Evolutionary conservation across 2,888 invertebrate genomes (phyloP).

Genomic region (Aethes cnicana): DNA sequence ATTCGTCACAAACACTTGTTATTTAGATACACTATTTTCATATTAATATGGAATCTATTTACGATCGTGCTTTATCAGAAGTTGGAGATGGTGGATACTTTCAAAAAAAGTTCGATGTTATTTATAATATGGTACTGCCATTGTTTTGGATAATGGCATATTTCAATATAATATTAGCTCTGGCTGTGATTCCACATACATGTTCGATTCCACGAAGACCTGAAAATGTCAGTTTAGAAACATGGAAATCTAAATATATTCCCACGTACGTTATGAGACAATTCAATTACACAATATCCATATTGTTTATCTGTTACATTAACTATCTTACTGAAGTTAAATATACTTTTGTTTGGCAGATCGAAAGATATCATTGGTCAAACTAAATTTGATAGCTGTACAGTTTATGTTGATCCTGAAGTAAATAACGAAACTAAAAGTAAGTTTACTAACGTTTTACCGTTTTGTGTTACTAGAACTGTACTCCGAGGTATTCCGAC

Average conservation of each 20-base stretch:
- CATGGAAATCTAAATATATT: conserved; percentile 59
- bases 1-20: neutral
- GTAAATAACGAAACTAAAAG: conserved; percentile 43
- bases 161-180: conserved; percentile 64
- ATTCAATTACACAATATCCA: no score
- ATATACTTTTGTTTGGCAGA: conserved; percentile 34
- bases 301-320: neutral
- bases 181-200: conserved; percentile 66
- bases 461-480: no score
- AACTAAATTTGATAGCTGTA: conserved; percentile 48
- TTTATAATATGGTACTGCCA: conserved; percentile 62
- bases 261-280: conserved; percentile 51
- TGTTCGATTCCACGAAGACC: conserved; percentile 63
- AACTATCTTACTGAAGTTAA: neutral
- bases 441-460: no score
- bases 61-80: conserved; percentile 54
- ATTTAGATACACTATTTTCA: neutral
- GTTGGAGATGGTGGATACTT: conserved; percentile 66
- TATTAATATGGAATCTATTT: conserved; percentile 49
- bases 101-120: conserved; percentile 66
- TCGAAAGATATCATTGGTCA: conserved; percentile 36
- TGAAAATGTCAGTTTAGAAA: conserved; percentile 48
- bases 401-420: conserved; percentile 42
- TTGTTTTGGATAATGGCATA: conserved; percentile 62
- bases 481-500: no score